Conservation (phyloP, 2,888 invertebrate species). For the Archips crataeganus region DNA sequence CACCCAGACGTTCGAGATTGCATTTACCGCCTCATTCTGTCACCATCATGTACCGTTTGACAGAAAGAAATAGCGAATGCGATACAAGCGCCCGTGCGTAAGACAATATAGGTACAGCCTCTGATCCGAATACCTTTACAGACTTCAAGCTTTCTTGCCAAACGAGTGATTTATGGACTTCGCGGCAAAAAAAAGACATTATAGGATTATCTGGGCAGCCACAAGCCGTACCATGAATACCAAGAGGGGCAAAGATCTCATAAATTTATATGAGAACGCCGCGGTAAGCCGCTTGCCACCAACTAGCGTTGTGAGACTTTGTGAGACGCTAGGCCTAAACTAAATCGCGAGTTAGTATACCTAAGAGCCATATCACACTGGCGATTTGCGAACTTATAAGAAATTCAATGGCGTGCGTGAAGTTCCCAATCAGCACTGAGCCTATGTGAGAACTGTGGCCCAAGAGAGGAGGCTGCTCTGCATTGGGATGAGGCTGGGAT, state of each 20-base stretch:
- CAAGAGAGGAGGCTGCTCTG: too few relatives aligned
- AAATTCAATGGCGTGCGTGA: too few relatives aligned
- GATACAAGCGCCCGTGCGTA: too few relatives aligned
- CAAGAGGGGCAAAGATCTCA: conserved; percentile 2
- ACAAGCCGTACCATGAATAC: conserved; percentile 8
- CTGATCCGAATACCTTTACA: too few relatives aligned
- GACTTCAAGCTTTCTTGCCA: background rate
- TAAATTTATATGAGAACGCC: conserved; percentile 9
- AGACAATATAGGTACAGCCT: background rate
- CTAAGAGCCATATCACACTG: conserved; percentile 5
- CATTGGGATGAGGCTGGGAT: too few relatives aligned
- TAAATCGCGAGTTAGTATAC: background rate
- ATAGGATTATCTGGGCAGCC: conserved; percentile 7
- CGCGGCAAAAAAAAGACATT: background rate
- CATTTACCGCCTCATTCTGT: too few relatives aligned
- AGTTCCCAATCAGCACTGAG: too few relatives aligned
- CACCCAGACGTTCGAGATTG: too few relatives aligned
- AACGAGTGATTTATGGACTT: background rate
- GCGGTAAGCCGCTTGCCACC: background rate
- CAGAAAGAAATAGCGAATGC: too few relatives aligned
- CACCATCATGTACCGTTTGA: too few relatives aligned
- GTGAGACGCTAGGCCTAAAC: background rate
- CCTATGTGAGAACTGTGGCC: too few relatives aligned
- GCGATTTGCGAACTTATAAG: too few relatives aligned
- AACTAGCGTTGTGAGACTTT: background rate